Conservation (phyloP, 2,113 vertebrate genomes). For the Peromyscus maniculatus region DNA sequence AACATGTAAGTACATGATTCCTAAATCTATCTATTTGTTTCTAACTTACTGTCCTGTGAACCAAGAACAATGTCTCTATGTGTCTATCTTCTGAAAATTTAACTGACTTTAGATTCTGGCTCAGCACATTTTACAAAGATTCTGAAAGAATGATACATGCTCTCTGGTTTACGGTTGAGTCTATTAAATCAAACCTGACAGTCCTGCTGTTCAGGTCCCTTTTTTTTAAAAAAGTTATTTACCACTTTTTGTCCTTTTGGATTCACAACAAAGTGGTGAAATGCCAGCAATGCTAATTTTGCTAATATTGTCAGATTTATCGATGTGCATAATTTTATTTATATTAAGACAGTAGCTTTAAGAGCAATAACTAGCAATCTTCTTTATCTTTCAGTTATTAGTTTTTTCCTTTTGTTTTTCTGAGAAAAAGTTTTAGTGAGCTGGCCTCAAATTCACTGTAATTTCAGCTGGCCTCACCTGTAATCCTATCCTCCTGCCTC, state of each 20-base stretch:
- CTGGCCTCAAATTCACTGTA: background rate
- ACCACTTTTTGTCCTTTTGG: background rate
- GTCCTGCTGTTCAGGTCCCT: background rate
- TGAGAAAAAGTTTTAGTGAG: background rate
- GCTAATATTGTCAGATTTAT: background rate
- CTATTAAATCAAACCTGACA: background rate
- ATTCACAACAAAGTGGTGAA: background rate
- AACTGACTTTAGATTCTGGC: background rate
- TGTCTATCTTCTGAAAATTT: conserved; percentile 7
- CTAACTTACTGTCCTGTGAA: background rate
- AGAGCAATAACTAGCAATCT: background rate
- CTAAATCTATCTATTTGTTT: background rate
- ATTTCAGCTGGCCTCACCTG: background rate
- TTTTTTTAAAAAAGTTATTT: background rate
- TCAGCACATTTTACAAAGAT: background rate
- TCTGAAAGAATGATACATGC: background rate
- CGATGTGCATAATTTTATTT: background rate
- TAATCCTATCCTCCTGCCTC: background rate
- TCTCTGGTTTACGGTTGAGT: background rate
- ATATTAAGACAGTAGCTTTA: background rate
- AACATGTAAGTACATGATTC: background rate
- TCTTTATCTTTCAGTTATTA: background rate
- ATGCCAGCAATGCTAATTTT: background rate
- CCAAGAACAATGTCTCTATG: background rate
- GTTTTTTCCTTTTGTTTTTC: too few species aligned